phyloP scores from a whole-genome alignment of 2,113 vertebrate genomes.

The Panthera tigris region DNA sequence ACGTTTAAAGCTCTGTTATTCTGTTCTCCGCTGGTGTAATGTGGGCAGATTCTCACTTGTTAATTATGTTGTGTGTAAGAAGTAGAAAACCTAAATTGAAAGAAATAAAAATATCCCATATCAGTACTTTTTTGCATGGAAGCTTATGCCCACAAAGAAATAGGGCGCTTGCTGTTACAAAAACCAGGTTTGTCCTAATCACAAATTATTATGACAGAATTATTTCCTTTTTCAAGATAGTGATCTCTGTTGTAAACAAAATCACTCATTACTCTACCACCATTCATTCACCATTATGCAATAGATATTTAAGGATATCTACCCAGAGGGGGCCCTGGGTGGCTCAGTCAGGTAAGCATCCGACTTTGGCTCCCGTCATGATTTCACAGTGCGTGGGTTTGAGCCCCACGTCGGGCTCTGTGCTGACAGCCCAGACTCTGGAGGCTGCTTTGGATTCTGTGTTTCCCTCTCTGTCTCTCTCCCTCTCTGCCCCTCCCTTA shows the following conservation, averaged over 20 bases:
- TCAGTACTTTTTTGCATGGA: neutral
- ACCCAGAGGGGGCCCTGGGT: no score
- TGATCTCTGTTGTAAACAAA: neutral
- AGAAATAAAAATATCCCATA: slow-evolving; percentile 57
- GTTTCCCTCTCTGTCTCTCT: no score
- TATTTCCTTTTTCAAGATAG: neutral
- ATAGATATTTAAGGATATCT: neutral
- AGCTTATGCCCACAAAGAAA: neutral
- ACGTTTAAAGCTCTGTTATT: slow-evolving; percentile 80
- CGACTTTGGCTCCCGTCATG: no score
- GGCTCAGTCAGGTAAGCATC: no score
- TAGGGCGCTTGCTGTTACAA: neutral
- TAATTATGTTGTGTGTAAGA: slow-evolving; percentile 80
- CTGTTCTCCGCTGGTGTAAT: slow-evolving; percentile 76
- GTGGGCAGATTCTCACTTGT: slow-evolving; percentile 83
- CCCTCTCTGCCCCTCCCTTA: no score
- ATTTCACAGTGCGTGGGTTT: no score
- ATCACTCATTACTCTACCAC: neutral
- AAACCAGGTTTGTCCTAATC: neutral
- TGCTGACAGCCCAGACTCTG: no score
- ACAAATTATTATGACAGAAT: neutral
- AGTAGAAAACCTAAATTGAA: slow-evolving; percentile 66
- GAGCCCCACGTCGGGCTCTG: no score
- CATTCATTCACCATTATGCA: neutral
- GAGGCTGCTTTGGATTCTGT: no score